Evolutionary conservation across 2,113 vertebrate genomes (phyloP).

Genomic region (Phaethornis superciliosus): DNA sequence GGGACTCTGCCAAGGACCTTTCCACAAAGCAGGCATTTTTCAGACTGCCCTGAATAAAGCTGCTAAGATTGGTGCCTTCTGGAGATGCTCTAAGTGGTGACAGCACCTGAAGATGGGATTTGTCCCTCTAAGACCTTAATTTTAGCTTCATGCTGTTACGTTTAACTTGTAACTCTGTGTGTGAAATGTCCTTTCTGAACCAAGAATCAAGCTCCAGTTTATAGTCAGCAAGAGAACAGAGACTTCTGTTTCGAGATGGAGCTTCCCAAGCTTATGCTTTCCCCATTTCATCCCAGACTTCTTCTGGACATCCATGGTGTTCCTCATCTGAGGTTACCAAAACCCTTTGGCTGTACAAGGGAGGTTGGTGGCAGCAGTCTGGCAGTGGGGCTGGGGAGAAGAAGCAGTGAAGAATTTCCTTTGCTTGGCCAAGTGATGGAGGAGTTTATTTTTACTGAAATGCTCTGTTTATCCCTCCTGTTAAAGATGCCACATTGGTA

Average conservation of each 20-base stretch:
- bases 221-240: neutral
- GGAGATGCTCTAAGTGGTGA: neutral
- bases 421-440: rapidly evolving
- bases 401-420: neutral
- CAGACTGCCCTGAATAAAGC: neutral
- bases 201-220: neutral
- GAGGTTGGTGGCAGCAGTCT: neutral
- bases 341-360: neutral
- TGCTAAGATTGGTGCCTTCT: neutral
- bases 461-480: neutral
- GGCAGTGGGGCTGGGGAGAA: neutral
- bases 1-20: neutral
- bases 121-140: neutral
- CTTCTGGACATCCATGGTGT: neutral
- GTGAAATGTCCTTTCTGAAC: neutral
- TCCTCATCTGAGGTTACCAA: neutral
- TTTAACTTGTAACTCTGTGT: neutral
- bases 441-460: neutral
- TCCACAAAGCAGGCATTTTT: neutral
- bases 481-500: neutral
- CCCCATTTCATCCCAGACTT: rapidly evolving
- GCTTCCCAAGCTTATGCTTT: neutral
- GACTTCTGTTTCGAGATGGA: neutral
- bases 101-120: neutral
- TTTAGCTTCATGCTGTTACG: neutral